These are phyloP conservation scores for Melanchra persicariae DNA, from an alignment of 2,888 invertebrate genomes.

Conservation along the genomic window DNA sequence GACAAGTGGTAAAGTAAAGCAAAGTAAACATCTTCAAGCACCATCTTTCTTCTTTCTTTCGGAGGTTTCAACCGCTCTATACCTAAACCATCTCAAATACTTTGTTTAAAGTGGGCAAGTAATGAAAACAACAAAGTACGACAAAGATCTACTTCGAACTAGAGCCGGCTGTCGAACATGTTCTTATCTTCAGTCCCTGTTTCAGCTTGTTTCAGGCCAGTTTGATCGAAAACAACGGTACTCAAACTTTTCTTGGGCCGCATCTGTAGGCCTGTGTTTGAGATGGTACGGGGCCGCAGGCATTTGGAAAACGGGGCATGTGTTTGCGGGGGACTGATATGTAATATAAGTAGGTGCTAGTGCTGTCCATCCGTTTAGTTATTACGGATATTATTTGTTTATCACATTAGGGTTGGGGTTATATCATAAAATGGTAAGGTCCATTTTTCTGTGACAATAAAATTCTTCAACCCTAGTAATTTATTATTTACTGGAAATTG, in stretches of 20 bases:
- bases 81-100: slow-evolving; percentile 8
- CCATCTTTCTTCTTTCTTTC: too few relatives aligned
- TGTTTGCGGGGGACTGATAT: background rate
- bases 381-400: too few relatives aligned
- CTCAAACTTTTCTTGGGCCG: slow-evolving; percentile 32
- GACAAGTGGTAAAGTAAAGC: too few relatives aligned
- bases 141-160: slow-evolving; percentile 57
- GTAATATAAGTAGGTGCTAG: background rate
- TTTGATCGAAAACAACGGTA: slow-evolving; percentile 24
- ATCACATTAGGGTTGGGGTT: too few relatives aligned
- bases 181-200: slow-evolving; percentile 47
- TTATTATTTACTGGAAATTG: too few relatives aligned
- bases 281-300: background rate
- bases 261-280: slow-evolving; percentile 7
- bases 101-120: slow-evolving; percentile 47
- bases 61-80: slow-evolving; percentile 38
- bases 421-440: too few relatives aligned
- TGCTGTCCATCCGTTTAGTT: too few relatives aligned
- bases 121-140: slow-evolving; percentile 65
- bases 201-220: slow-evolving; percentile 38
- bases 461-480: too few relatives aligned
- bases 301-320: slow-evolving; percentile 13
- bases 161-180: slow-evolving; percentile 53
- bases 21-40: too few relatives aligned
- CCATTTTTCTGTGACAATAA: too few relatives aligned